phyloP scores from a whole-genome alignment of 2,797 vertebrate species.

The Cephalopachus bancanus region DNA sequence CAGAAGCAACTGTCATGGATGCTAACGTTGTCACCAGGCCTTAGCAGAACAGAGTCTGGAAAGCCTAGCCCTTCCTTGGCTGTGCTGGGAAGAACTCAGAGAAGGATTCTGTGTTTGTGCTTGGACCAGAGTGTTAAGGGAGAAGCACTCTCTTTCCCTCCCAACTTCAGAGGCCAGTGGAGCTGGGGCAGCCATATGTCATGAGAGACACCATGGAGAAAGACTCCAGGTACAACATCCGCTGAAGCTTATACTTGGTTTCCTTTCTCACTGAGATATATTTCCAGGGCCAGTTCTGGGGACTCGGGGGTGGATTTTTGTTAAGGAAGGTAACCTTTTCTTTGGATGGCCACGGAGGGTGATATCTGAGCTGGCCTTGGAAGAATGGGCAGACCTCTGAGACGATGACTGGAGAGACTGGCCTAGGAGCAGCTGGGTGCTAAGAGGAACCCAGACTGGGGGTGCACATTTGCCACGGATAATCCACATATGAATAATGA shows the following conservation, averaged over 20 bases:
- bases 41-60: neutral
- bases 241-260: neutral
- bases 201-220: neutral
- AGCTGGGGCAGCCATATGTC: accelerated
- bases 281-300: neutral
- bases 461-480: neutral
- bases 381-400: neutral
- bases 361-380: neutral
- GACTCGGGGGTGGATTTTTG: neutral
- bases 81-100: neutral
- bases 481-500: neutral
- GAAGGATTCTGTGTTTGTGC: neutral
- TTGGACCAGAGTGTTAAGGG: neutral
- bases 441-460: neutral
- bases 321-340: neutral
- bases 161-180: neutral
- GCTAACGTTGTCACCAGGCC: neutral
- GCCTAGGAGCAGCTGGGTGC: neutral
- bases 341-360: neutral
- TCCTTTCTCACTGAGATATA: neutral
- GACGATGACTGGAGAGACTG: neutral
- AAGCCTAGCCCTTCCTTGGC: neutral
- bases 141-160: neutral
- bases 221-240: accelerated
- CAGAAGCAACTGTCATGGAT: neutral